phyloP scores from a whole-genome alignment of 1,140 invertebrate species.

The Hycleus cichorii region DNA sequence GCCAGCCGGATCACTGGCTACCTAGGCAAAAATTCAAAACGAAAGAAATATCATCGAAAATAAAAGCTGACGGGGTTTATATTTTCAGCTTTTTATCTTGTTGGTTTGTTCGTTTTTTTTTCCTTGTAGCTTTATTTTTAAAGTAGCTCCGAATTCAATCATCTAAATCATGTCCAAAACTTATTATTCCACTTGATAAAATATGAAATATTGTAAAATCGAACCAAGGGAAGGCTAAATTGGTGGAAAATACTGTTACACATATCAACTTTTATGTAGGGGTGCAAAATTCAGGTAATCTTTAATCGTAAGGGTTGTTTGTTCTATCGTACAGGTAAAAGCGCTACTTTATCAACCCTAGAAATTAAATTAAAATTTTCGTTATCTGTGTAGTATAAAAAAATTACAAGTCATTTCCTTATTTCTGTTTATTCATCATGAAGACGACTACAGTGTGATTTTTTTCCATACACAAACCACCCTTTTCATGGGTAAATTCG shows the following conservation, averaged over 20 bases:
- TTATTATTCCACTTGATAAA: constrained; percentile 20
- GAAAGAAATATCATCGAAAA: no score
- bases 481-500: constrained; percentile 28
- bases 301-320: no score
- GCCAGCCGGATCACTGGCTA: constrained; percentile 13
- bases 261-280: constrained; percentile 3
- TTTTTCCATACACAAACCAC: constrained; percentile 34
- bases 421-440: background rate
- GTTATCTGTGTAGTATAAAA: no score
- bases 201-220: constrained; percentile 16
- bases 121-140: no score
- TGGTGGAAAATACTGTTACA: constrained; percentile 20
- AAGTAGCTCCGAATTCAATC: constrained; percentile 1
- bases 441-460: constrained; percentile 17
- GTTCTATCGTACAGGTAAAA: no score
- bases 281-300: background rate
- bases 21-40: constrained; percentile 2
- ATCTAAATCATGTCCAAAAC: constrained; percentile 19
- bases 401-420: no score
- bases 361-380: no score
- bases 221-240: constrained; percentile 8
- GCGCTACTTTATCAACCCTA: no score
- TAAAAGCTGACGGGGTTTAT: no score
- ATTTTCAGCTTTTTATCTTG: no score
- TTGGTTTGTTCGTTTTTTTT: no score